Evolutionary conservation across 1,140 invertebrate species (phyloP), one percentile per base, ranked within the genome.

Genomic region (Sogatella furcifera): DNA sequence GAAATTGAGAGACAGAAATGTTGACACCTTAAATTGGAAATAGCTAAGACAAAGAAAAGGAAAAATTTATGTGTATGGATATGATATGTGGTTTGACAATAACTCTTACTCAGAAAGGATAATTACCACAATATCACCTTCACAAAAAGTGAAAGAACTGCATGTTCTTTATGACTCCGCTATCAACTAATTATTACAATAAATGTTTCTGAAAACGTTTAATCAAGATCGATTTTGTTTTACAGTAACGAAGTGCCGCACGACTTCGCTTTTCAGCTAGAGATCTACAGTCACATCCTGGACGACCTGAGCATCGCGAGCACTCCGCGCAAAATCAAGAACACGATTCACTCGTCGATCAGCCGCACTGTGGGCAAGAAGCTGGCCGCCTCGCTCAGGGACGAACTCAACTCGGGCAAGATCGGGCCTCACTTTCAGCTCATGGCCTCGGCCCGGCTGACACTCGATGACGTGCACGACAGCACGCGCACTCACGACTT

Each of bases 281-380:
- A 86, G 71, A 79, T 88, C 15, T 88, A 85, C 68, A 81, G 82
- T 64, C 81, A 85, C 64, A 77, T 86, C 52, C 69, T 85, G 19
- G 83, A 85, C 62, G 84, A 88, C 68, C 70, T 86, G 41, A 82
- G 78, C 9, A 84, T 87, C 38, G 84, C 84, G 1, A 83, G 79
- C 64, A 84, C 84, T 1, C 82, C 83, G 0, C 74, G 81, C 61
- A 84, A 84, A 70, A 79, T 86, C 0, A 81, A 81, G 68, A 81
- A 82, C 57, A 84, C 83, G 5, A 82, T 88, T 41, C 84, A 85
- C 56, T 81, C 78, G 41, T 86, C 84, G 9, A 83, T 88, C 19
- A 84, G 82, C 24, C 77, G 81, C 66, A 84, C 83, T 19, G 81
- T 87, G 14, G 85, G 85, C 0, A 81, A 82, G 66, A 82, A 80